phyloP scores from a whole-genome alignment of 1,140 invertebrate genomes.

The Nomia melanderi region DNA sequence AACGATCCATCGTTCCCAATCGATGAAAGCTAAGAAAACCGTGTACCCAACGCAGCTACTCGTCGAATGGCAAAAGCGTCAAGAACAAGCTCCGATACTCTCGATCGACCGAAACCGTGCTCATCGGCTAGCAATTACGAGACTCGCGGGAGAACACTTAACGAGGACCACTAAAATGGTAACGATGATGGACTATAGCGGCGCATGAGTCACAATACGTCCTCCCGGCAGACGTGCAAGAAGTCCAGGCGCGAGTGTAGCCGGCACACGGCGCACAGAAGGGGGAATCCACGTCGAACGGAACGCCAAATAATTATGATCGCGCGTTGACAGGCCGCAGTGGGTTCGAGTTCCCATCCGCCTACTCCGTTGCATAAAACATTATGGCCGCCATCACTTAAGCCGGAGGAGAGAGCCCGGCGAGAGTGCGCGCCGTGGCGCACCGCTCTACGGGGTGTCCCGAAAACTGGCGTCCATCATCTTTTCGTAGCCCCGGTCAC shows the following conservation, averaged over 20 bases:
- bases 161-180: neutral
- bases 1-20: too few relatives aligned
- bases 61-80: too few relatives aligned
- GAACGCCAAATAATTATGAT: conserved; percentile 70
- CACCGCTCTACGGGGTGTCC: conserved; percentile 69
- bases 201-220: neutral
- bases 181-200: neutral
- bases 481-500: conserved; percentile 54
- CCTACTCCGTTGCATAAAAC: conserved; percentile 70
- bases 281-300: conserved; percentile 22
- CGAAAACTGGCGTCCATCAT: conserved; percentile 66
- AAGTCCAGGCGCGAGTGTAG: neutral
- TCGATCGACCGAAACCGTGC: too few relatives aligned
- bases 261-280: too few relatives aligned
- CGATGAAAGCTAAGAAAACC: too few relatives aligned
- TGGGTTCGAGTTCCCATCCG: conserved; percentile 59
- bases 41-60: too few relatives aligned
- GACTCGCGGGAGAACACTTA: neutral
- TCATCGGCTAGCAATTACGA: too few relatives aligned
- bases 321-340: conserved; percentile 70
- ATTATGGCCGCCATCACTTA: conserved; percentile 75
- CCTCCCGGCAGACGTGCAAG: neutral
- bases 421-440: conserved; percentile 54
- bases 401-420: conserved; percentile 48
- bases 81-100: too few relatives aligned